phyloP scores from a whole-genome alignment of 2,797 vertebrate species.

The Podargus strigoides region DNA sequence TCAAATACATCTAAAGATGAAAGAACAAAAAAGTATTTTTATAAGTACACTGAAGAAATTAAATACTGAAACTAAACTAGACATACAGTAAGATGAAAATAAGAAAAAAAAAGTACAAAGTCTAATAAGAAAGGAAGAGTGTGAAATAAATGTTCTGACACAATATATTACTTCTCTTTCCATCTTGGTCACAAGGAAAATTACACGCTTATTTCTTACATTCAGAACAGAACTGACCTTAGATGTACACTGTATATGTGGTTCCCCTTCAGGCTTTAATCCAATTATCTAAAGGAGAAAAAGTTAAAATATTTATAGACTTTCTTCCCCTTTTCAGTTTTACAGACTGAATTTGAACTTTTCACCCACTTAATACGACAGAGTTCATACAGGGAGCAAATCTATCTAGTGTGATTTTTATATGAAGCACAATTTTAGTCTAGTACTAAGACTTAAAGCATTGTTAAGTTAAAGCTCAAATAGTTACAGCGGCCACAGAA shows the following conservation, averaged over 20 bases:
- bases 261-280: conserved; percentile 83
- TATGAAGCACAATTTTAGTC: background rate
- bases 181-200: background rate
- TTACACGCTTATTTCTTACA: background rate
- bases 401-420: background rate
- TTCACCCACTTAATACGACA: background rate
- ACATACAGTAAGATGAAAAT: background rate
- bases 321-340: background rate
- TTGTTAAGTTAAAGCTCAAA: background rate
- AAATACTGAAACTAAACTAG: conserved; percentile 1
- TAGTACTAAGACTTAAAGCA: background rate
- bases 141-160: background rate
- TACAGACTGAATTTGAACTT: background rate
- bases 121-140: background rate
- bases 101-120: background rate
- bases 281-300: conserved; percentile 83
- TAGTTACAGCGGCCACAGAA: background rate
- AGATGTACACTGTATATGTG: conserved; percentile 79
- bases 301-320: conserved; percentile 3
- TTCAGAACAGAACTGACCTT: conserved; percentile 80
- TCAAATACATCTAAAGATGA: background rate
- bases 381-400: background rate
- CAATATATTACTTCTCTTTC: background rate
- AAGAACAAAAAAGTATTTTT: background rate
- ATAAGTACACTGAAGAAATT: background rate